These are phyloP conservation scores for Ophiothrix spiculata DNA, from an alignment of 35 echinoderm and acorn worm species.

Conservation along the genomic window DNA sequence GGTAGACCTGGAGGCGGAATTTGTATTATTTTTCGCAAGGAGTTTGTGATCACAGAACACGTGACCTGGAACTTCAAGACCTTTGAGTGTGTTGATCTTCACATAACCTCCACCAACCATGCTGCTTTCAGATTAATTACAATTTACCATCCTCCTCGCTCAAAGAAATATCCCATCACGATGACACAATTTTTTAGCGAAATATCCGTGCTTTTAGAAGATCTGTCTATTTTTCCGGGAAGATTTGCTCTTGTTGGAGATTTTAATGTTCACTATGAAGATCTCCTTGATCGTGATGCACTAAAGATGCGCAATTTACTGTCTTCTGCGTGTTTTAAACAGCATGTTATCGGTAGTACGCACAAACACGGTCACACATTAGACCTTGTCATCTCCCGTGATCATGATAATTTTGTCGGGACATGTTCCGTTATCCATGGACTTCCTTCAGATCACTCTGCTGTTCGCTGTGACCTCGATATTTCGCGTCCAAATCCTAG, in stretches of 20 bases:
- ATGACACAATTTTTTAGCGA: background rate
- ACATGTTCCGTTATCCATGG: background rate
- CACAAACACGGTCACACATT: constrained; percentile 5
- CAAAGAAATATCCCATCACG: background rate
- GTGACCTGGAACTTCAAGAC: background rate
- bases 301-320: background rate
- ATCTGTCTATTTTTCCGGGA: background rate
- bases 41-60: background rate
- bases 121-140: background rate
- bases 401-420: background rate
- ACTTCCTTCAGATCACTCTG: constrained; percentile 1
- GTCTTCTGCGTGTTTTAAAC: constrained; percentile 10
- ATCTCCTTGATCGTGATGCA: constrained; percentile 1
- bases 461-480: background rate
- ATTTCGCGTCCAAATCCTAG: constrained; percentile 8
- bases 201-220: background rate
- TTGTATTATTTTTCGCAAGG: background rate
- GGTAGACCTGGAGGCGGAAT: background rate
- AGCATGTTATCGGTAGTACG: background rate
- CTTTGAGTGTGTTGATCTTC: background rate
- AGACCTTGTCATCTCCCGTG: constrained; percentile 22
- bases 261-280: background rate
- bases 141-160: background rate
- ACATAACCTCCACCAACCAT: background rate
- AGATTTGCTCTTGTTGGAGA: background rate